Percentiles rank a stretch among this genome's conserved stretches.
Conservation (phyloP, 2,113 vertebrate genomes). For the Panurus biarmicus region DNA sequence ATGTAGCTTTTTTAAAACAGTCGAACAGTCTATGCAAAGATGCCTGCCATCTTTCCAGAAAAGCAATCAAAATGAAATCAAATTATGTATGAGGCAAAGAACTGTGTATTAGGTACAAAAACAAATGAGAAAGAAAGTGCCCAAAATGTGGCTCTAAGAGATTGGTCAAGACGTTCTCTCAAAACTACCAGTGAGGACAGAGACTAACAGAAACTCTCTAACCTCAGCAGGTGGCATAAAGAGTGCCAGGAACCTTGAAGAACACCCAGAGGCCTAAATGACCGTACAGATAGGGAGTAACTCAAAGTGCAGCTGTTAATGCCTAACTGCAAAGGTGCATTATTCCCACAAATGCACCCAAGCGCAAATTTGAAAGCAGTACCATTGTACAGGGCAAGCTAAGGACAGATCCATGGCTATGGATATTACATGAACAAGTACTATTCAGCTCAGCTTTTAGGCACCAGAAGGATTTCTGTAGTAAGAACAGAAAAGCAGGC, state of each 20-base stretch:
- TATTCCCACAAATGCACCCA: neutral
- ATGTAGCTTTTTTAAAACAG: neutral
- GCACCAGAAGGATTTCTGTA: neutral
- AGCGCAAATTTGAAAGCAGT: neutral
- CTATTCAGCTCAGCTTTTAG: neutral
- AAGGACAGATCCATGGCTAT: neutral
- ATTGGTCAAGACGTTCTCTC: neutral
- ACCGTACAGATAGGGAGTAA: neutral
- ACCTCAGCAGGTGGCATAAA: neutral
- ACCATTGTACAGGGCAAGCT: neutral
- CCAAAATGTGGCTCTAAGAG: neutral
- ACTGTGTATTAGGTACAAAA: neutral
- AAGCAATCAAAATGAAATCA: neutral
- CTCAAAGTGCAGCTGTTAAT: neutral
- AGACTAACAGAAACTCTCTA: neutral
- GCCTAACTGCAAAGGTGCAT: conserved; percentile 10
- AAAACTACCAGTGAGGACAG: neutral
- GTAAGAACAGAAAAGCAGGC: neutral
- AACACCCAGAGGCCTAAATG: neutral
- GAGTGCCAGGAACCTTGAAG: neutral
- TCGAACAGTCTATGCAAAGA: neutral
- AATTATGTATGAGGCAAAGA: neutral
- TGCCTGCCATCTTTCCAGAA: neutral
- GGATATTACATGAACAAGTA: neutral
- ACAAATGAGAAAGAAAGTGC: neutral